phyloP scores from a whole-genome alignment of 1,140 invertebrate genomes.

The Orius laevigatus region DNA sequence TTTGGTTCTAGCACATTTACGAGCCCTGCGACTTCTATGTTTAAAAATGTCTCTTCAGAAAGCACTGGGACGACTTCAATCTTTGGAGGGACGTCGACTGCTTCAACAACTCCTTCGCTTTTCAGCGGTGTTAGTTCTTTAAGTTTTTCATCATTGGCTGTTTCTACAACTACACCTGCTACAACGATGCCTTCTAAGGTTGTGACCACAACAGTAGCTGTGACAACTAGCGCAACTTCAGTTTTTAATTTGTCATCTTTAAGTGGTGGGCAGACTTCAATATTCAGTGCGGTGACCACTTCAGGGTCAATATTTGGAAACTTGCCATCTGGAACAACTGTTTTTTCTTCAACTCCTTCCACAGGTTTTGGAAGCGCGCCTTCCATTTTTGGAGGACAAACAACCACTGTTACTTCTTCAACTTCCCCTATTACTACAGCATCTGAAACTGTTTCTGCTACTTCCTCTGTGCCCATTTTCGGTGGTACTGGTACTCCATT shows the following conservation, averaged over 20 bases:
- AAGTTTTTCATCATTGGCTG: not conserved
- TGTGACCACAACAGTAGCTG: no score
- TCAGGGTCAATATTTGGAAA: not conserved
- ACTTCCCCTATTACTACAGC: not conserved
- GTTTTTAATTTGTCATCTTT: no score
- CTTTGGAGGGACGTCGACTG: no score
- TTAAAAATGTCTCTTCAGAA: no score
- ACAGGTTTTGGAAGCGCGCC: not conserved
- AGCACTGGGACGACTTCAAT: no score
- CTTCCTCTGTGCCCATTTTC: not conserved
- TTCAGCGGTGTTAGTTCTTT: not conserved
- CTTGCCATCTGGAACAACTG: not conserved
- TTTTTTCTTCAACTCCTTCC: slow-evolving; percentile 1
- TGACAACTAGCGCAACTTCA: no score
- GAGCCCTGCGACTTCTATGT: no score
- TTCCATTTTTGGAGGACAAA: not conserved
- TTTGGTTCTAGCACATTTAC: no score
- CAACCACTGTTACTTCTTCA: slow-evolving; percentile 4
- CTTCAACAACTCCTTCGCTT: not conserved
- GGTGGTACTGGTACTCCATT: not conserved
- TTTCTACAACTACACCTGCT: not conserved
- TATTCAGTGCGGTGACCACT: no score
- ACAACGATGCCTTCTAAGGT: no score
- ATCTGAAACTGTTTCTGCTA: not conserved
- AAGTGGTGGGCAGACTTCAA: no score